phyloP scores from a whole-genome alignment of 2,113 vertebrate genomes.

The Caracal caracal region DNA sequence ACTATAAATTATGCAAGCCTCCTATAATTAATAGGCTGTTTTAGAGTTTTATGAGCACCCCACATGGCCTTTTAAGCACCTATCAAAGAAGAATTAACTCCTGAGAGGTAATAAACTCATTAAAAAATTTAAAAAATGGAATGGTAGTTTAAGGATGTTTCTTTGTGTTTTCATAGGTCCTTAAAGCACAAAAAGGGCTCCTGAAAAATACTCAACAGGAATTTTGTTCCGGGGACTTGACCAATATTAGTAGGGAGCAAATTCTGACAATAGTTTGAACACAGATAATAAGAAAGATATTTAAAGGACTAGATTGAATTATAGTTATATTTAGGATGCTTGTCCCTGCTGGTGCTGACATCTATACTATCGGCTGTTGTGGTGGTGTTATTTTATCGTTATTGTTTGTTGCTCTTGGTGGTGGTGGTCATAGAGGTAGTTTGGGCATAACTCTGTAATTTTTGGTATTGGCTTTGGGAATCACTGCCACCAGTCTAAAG shows the following conservation, averaged over 20 bases:
- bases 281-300: neutral
- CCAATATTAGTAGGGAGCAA: neutral
- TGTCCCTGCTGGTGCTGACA: neutral
- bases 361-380: neutral
- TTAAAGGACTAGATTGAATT: neutral
- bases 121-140: neutral
- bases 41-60: slow-evolving; percentile 54
- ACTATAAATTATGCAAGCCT: slow-evolving; percentile 64
- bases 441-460: neutral
- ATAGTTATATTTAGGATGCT: neutral
- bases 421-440: neutral
- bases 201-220: neutral
- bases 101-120: slow-evolving; percentile 31
- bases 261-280: neutral
- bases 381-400: neutral
- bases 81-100: slow-evolving; percentile 51
- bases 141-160: neutral
- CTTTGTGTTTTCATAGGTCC: slow-evolving; percentile 5
- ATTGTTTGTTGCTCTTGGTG: neutral
- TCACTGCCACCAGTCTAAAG: slow-evolving; percentile 1
- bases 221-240: neutral
- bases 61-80: slow-evolving; percentile 38
- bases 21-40: slow-evolving; percentile 62
- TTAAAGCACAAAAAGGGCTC: neutral
- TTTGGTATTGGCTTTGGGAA: slow-evolving; percentile 26